A percentile compares a stretch with the other conserved stretches of the same genome.
phyloP scores from a whole-genome alignment of 2,888 invertebrate genomes.

The Amiota mariae region DNA sequence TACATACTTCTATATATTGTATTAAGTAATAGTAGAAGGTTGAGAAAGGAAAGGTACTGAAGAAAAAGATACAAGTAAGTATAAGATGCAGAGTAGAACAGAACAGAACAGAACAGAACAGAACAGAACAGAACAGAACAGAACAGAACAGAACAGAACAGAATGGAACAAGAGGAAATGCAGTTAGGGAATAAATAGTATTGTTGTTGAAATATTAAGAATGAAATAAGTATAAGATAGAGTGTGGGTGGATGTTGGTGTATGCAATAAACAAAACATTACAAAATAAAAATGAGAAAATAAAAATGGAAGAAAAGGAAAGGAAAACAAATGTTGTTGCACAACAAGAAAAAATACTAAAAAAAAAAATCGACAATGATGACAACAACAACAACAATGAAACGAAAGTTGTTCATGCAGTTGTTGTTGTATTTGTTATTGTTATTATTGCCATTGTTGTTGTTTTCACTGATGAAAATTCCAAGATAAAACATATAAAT shows the following conservation, averaged over 20 bases:
- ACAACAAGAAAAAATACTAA: conserved; percentile 39
- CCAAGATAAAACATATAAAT: conserved; percentile 62
- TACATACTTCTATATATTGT: no score
- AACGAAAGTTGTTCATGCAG: background rate
- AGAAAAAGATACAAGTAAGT: no score
- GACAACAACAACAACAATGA: conserved; percentile 5
- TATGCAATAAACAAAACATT: background rate
- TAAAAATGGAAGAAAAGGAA: background rate
- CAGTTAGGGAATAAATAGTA: conserved; percentile 42
- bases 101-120: no score
- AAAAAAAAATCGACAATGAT: conserved; percentile 36
- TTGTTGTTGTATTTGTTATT: conserved; percentile 35
- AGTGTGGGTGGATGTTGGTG: conserved; percentile 18
- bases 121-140: background rate
- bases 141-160: background rate
- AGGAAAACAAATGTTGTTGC: conserved; percentile 35
- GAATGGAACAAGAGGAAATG: background rate
- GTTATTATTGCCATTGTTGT: no score
- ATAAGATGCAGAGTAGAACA: no score
- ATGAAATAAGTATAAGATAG: conserved; percentile 45
- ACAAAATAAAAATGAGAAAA: conserved; percentile 31
- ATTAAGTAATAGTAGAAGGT: no score
- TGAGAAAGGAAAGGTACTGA: no score
- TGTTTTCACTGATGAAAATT: conserved; percentile 52
- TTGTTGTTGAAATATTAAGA: conserved; percentile 37